phyloP scores from a whole-genome alignment of 1,140 invertebrate genomes.

The Atta texana region DNA sequence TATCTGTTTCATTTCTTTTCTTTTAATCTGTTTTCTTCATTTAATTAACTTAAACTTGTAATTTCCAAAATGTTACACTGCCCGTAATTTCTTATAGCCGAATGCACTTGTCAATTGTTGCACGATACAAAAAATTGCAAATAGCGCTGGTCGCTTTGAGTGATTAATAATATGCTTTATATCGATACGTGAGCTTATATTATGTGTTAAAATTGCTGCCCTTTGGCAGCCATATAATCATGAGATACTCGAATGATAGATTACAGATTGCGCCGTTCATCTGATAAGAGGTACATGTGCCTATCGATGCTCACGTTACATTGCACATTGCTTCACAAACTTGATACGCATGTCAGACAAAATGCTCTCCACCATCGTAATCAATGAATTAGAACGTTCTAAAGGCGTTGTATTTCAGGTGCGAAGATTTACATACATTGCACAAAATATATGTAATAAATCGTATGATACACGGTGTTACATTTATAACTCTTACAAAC shows the following conservation, averaged over 20 bases:
- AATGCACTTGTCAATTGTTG: conserved; percentile 7
- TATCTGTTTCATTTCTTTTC: too few species aligned
- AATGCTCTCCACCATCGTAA: neutral
- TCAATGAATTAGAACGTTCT: neutral
- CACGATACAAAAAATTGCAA: neutral
- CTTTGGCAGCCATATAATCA: conserved; percentile 52
- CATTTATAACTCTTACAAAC: neutral
- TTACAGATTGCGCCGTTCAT: conserved; percentile 48
- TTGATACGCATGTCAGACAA: conserved; percentile 10
- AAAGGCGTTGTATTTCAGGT: neutral
- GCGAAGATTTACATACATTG: neutral
- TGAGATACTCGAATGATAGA: conserved; percentile 50
- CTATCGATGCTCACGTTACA: conserved; percentile 27
- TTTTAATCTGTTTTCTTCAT: neutral
- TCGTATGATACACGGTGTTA: neutral
- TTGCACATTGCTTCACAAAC: conserved; percentile 23
- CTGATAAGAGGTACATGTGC: conserved; percentile 33
- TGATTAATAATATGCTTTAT: conserved; percentile 51
- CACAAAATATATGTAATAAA: neutral
- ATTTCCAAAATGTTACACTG: conserved; percentile 12
- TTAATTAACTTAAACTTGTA: conserved; percentile 19
- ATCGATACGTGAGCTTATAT: conserved; percentile 14
- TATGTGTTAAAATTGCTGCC: conserved; percentile 51
- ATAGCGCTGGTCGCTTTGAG: conserved; percentile 19
- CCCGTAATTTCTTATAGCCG: conserved; percentile 1